Evolutionary conservation across 2,113 vertebrate genomes (phyloP), one percentile per base, ranked within the genome.

Genomic region (Arvicanthis niloticus): DNA sequence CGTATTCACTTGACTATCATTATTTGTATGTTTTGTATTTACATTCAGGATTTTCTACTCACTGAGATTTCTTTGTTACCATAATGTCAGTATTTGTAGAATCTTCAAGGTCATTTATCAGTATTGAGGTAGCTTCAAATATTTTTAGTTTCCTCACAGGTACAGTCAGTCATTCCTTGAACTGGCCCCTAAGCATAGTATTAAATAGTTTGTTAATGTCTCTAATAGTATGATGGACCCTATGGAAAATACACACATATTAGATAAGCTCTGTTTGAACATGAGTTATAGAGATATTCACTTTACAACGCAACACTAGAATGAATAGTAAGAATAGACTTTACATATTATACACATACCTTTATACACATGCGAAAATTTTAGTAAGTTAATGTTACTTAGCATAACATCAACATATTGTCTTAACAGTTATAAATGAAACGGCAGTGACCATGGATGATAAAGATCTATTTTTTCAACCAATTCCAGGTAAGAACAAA

Each of bases 401-500:
- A 76, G 29, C 26, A 65, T 89, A 91, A 94, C 85, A 76, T 29
- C 67, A 78, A 53, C 92, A 85, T 96, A 91, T 96, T 97, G 62
- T 97, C 87, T 97, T 96, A 96, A 98, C 97, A 98, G 97, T 21
- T 92, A 22, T 97, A 95, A 92, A 22, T 91, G 77, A 2, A 84
- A 65, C 67, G 19, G 3, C 17, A 1, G 37, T 1, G 37, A 70
- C 0, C 26, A 29, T 51, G 24, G 16, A 31, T 34, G 85, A 60
- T 45, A 94, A 40, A 96, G 78, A 98, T 92, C 19, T 80, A 84
- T 93, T 96, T 65, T 97, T 81, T 89, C 58, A 67, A 6, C 26
- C 97, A 93, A 51, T 97, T 98, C 96, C 98, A 98, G 16, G 97
- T 98, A 97, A 98, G 98, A 91, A 92, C 51, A 94, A 91, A 94